Percentiles rank a stretch among this genome's conserved stretches.
Evolutionary conservation across 2,888 invertebrate genomes (phyloP).

Genomic region (Labia minor): DNA sequence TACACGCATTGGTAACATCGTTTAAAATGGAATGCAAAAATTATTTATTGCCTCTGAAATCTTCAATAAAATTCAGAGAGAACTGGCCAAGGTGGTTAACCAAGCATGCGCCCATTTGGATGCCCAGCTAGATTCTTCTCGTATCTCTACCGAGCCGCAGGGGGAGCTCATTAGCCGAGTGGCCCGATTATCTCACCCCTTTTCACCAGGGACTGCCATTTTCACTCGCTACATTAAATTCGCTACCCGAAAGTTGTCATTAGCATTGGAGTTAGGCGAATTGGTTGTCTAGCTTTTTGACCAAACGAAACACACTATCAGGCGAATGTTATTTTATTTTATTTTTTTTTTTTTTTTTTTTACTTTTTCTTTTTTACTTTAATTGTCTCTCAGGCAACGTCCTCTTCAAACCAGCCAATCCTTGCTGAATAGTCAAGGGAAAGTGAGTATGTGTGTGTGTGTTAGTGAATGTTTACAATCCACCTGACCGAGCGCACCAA

Average conservation of each 20-base stretch:
- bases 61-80: too few species aligned
- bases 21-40: too few species aligned
- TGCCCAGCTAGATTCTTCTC: not conserved
- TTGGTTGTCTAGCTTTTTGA: constrained; percentile 3
- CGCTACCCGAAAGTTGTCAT: not conserved
- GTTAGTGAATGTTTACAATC: not conserved
- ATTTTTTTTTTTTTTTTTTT: not conserved
- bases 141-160: not conserved
- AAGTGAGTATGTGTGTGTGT: not conserved
- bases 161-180: not conserved
- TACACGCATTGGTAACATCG: too few species aligned
- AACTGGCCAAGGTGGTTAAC: not conserved
- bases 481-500: not conserved
- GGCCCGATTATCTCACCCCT: not conserved
- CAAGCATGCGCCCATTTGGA: not conserved
- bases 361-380: not conserved
- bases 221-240: constrained; percentile 5
- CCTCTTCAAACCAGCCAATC: not conserved
- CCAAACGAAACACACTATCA: not conserved
- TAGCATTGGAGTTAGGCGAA: not conserved
- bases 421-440: not conserved
- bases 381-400: not conserved
- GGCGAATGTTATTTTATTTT: too few species aligned
- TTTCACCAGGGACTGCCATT: not conserved
- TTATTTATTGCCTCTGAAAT: too few species aligned